Evolutionary conservation across 2,797 vertebrate genomes (phyloP), one percentile per base, ranked within the genome.

Genomic region (Decapterus maruadsi): DNA sequence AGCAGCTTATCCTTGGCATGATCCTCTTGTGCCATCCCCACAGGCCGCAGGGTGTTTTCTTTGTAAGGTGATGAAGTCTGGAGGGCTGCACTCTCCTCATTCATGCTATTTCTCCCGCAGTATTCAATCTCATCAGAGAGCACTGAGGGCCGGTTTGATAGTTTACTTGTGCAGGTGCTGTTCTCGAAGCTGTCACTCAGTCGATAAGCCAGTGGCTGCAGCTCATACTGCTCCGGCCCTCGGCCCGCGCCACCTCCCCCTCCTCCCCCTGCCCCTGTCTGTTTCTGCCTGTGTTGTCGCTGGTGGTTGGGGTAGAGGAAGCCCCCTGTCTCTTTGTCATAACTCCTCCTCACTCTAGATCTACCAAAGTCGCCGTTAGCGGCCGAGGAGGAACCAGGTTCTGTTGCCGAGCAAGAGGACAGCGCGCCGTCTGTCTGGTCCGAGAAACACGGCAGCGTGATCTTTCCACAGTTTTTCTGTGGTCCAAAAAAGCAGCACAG

Each of bases 131-230:
- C 98, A 81, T 99, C 98, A 0, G 98, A 99, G 69, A 98, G 96
- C 61, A 99, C 95, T 0, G 98, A 99, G 16, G 97, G 97, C 40
- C 96, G 93, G 90, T 99, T 99, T 84, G 98, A 99, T 80, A 99
- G 92, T 90, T 98, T 99, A 87, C 98, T 99, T 55, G 98, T 99
- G 84, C 97, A 98, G 13, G 98, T 99, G 95, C 98, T 99, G 90
- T 99, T 99, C 88, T 99, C 98, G 77, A 99, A 99, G 87, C 98
- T 99, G 94, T 99, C 97, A 0, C 97, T 99, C 68, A 97, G 93
- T 71, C 97, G 97, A 75, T 96, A 96, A 20, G 97, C 96, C 85
- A 99, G 70, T 14, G 98, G 97, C 89, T 98, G 98, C 58, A 99
- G 95, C 93, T 99, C 98, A 0, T 98, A 99, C 63, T 99, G 98